Base-by-base conservation (phyloP, 2,797 vertebrate genomes). In the Coregonus suidteri region DNA sequence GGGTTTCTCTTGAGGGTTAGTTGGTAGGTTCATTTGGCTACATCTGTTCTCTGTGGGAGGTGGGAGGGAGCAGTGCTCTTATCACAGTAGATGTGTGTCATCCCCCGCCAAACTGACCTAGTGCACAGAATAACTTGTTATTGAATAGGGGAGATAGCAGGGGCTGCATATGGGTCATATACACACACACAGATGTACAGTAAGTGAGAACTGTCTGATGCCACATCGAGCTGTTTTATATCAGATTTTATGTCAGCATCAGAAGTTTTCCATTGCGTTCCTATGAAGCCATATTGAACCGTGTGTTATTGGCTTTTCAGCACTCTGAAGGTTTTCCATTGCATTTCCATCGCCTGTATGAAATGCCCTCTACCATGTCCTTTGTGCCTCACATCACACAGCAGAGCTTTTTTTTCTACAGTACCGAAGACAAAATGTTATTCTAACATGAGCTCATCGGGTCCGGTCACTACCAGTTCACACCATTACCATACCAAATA, bases 401-500 rank as follows among this genome's bases (percentile, higher is more conserved):
- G n/a, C 56, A 30, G 37, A 31, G 87, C 35, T 3, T 4, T 47
- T n/a, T 4, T 64, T 13, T 64, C 20, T 13, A 64, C 59, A 25
- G 59, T 41, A 20, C 18, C 37, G 9, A 47, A 9, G 87, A 85
- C 83, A 87, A 87, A 77, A 86, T 30, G 5, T 18, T 2, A 59
- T 78, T 88, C 79, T 86, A 20, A 6, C 83, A 85, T 89, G 82
- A 89, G 71, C 81, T 87, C 89, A 81, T 16, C 41, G 62, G 85
- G 91, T 89, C 84, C 85, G 88, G 91, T 88, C 56, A 6, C 72
- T 84, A 83, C 89, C 87, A 81, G 89, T 91, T 91, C 76, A 83
- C 70, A 81, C 82, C 75, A 79, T 64, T 87, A 81, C 79, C 76
- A 82, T 84, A 80, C 47, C 75, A 83, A 64, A 81, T 79, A 56